Percentiles rank a stretch among this genome's conserved stretches.
phyloP scores from a whole-genome alignment of 2,797 vertebrate genomes.

The Crenichthys baileyi region DNA sequence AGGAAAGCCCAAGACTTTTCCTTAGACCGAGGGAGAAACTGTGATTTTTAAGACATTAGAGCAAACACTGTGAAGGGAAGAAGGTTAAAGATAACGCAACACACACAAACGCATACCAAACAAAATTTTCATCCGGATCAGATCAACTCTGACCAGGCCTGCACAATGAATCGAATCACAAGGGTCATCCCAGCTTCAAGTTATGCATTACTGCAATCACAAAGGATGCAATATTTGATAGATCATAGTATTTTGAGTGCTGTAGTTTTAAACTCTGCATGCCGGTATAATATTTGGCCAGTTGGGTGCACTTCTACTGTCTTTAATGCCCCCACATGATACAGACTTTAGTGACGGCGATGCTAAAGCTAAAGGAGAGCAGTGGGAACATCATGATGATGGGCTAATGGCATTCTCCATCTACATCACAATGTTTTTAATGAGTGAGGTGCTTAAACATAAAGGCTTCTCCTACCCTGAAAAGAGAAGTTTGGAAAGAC shows the following conservation, averaged over 20 bases:
- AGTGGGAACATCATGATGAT: background rate
- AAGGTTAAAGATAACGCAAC: conserved; percentile 40
- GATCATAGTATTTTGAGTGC: background rate
- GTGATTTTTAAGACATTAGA: conserved; percentile 4
- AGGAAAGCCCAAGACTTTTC: conserved; percentile 11
- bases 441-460: background rate
- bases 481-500: background rate
- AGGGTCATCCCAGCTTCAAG: background rate
- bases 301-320: background rate
- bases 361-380: background rate
- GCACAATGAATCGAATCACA: background rate
- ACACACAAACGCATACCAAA: conserved; percentile 20
- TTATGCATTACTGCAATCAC: background rate
- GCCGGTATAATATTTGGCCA: background rate
- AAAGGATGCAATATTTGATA: background rate
- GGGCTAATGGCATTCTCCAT: background rate
- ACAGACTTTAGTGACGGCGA: background rate
- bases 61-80: conserved; percentile 10
- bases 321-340: background rate
- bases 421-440: background rate
- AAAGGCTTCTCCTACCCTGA: background rate
- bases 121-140: background rate
- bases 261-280: background rate
- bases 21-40: background rate
- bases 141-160: background rate